phyloP scores from a whole-genome alignment of 2,113 vertebrate species.

The Macrotus californicus region DNA sequence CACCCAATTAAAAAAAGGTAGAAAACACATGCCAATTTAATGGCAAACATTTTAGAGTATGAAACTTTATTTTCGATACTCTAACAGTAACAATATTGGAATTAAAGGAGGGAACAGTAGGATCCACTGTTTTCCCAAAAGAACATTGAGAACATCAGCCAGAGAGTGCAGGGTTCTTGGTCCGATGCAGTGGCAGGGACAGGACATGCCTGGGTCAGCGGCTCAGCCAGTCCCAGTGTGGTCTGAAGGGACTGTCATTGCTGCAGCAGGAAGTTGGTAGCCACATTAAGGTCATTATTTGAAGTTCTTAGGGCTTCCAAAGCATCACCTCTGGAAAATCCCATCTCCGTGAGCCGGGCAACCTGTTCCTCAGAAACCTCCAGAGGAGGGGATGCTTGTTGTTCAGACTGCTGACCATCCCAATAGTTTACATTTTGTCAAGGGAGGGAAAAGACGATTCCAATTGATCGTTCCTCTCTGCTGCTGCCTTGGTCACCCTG shows the following conservation, averaged over 20 bases:
- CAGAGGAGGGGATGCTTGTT: constrained; percentile 79
- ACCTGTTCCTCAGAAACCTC: constrained; percentile 95
- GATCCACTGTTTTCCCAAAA: neutral
- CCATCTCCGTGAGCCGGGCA: constrained; percentile 95
- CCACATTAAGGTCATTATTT: constrained; percentile 97
- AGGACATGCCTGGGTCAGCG: neutral
- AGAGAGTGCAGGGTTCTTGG: neutral
- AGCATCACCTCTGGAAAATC: constrained; percentile 94
- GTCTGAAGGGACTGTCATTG: constrained; percentile 81
- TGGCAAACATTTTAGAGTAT: constrained; percentile 60
- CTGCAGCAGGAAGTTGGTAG: constrained; percentile 97
- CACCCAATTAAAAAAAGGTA: constrained; percentile 70
- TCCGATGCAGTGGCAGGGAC: rapidly evolving
- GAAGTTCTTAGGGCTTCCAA: constrained; percentile 94
- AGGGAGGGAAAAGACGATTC: constrained; percentile 90
- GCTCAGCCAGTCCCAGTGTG: constrained; percentile 49
- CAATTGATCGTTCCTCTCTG: constrained; percentile 92
- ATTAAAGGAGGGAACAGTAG: constrained; percentile 43
- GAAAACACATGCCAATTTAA: constrained; percentile 71
- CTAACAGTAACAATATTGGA: constrained; percentile 61
- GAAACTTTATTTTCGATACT: constrained; percentile 1
- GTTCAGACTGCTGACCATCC: constrained; percentile 75
- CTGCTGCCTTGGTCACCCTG: constrained; percentile 81
- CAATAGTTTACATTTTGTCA: constrained; percentile 84
- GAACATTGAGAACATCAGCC: constrained; percentile 5